These are phyloP conservation scores for Gasterosteus aculeatus DNA, from an alignment of 2,113 vertebrate genomes.

Conservation along the genomic window DNA sequence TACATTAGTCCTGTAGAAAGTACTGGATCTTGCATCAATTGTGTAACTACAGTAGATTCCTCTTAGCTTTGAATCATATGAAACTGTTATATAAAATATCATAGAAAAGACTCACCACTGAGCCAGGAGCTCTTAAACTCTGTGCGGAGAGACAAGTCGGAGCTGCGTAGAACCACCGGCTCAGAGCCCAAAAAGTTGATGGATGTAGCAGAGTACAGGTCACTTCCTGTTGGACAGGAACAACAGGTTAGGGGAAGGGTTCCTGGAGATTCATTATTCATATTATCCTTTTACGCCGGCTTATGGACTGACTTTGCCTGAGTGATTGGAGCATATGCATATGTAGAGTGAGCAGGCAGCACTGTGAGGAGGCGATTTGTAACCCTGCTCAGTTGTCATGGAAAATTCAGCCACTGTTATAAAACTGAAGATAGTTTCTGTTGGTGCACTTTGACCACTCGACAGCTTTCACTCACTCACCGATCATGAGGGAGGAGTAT, in stretches of 20 bases:
- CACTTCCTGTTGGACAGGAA: slow-evolving; percentile 75
- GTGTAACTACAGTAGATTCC: background rate
- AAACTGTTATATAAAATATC: background rate
- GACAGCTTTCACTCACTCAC: slow-evolving; percentile 67
- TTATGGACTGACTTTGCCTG: slow-evolving; percentile 23
- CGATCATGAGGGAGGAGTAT: slow-evolving; percentile 80
- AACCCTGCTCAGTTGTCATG: background rate
- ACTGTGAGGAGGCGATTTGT: background rate
- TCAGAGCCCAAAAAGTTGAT: slow-evolving; percentile 87
- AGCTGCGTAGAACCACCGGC: slow-evolving; percentile 79
- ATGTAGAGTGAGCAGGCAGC: background rate
- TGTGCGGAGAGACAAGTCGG: slow-evolving; percentile 75
- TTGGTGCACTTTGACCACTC: slow-evolving; percentile 38
- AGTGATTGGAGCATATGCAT: background rate
- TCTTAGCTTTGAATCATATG: background rate
- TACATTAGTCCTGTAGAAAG: background rate
- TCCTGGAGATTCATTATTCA: slow-evolving; percentile 54
- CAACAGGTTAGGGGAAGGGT: slow-evolving; percentile 37
- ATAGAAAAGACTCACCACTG: slow-evolving; percentile 72
- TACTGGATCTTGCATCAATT: background rate
- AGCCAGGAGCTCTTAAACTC: slow-evolving; percentile 83
- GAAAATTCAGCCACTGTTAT: slow-evolving; percentile 25
- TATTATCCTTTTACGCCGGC: slow-evolving; percentile 10
- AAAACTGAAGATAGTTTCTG: background rate
- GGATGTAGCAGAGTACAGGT: slow-evolving; percentile 85